Evolutionary conservation across 2,797 vertebrate genomes (phyloP).

Genomic region (Xenopus petersii): DNA sequence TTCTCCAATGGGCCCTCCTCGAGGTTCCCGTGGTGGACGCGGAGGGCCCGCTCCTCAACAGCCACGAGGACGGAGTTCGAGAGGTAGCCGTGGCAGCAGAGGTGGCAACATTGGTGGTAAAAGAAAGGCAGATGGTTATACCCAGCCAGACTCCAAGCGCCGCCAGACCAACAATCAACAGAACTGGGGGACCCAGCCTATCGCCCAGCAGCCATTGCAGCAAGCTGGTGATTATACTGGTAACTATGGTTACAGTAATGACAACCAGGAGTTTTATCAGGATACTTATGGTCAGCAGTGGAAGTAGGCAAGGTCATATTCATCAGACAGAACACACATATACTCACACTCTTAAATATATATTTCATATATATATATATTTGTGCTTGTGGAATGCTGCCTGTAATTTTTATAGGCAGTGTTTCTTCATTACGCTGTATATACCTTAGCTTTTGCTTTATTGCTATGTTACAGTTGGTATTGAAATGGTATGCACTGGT

Average conservation of each 20-base stretch:
- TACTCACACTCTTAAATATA: slow-evolving; percentile 57
- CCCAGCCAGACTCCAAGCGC: slow-evolving; percentile 77
- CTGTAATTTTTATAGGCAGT: slow-evolving; percentile 91
- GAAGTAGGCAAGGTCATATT: slow-evolving; percentile 79
- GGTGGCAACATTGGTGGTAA: slow-evolving; percentile 82
- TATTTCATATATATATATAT: neutral
- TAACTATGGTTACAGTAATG: slow-evolving; percentile 86
- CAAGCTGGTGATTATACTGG: slow-evolving; percentile 82
- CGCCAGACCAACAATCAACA: slow-evolving; percentile 81
- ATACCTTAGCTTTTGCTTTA: slow-evolving; percentile 78
- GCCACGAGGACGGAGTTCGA: slow-evolving; percentile 75
- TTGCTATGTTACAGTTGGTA: slow-evolving; percentile 55
- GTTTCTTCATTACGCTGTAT: slow-evolving; percentile 78
- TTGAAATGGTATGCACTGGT: slow-evolving; percentile 19
- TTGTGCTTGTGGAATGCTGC: slow-evolving; percentile 69
- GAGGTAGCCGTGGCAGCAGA: slow-evolving; percentile 74
- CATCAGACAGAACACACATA: slow-evolving; percentile 65
- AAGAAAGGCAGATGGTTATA: slow-evolving; percentile 81
- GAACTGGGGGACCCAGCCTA: slow-evolving; percentile 81
- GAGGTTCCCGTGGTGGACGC: slow-evolving; percentile 90
- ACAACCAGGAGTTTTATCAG: slow-evolving; percentile 85
- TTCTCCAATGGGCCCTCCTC: slow-evolving; percentile 85
- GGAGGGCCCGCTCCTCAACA: slow-evolving; percentile 86
- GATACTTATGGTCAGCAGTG: slow-evolving; percentile 82
- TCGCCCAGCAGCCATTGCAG: slow-evolving; percentile 78